phyloP scores from a whole-genome alignment of 2,113 vertebrate species.

The Vulpes vulpes region DNA sequence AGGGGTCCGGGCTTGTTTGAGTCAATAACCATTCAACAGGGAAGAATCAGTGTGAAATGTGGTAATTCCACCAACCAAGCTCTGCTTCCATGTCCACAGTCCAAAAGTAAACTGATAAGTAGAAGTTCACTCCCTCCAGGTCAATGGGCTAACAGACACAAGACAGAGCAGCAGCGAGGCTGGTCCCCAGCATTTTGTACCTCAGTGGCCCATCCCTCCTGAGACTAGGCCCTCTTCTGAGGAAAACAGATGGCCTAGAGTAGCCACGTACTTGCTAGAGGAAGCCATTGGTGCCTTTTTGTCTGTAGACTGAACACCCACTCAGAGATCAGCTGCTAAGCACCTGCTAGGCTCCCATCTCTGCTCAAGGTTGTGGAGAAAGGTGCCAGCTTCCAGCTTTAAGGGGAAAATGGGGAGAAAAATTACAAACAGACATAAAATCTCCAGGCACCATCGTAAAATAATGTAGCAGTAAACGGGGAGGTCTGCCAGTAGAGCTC shows the following conservation, averaged over 20 bases:
- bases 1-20: not conserved
- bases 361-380: not conserved
- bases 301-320: not conserved
- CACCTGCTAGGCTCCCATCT: not conserved
- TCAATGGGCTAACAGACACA: not conserved
- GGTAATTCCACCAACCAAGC: not conserved
- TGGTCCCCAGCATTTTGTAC: not conserved
- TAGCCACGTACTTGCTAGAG: not conserved
- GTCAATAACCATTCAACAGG: not conserved
- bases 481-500: fast-evolving
- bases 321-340: not conserved
- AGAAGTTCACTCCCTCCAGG: not conserved
- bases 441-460: not conserved
- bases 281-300: not conserved
- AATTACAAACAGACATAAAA: not conserved
- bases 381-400: not conserved
- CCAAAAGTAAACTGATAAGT: not conserved
- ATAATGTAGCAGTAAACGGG: not conserved
- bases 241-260: slow-evolving; percentile 19
- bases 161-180: not conserved
- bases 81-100: not conserved
- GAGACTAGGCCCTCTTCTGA: not conserved
- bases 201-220: not conserved
- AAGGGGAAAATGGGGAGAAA: not conserved
- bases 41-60: not conserved